Base-by-base conservation (phyloP, 2,888 invertebrate genomes). In the Orgyia antiqua region DNA sequence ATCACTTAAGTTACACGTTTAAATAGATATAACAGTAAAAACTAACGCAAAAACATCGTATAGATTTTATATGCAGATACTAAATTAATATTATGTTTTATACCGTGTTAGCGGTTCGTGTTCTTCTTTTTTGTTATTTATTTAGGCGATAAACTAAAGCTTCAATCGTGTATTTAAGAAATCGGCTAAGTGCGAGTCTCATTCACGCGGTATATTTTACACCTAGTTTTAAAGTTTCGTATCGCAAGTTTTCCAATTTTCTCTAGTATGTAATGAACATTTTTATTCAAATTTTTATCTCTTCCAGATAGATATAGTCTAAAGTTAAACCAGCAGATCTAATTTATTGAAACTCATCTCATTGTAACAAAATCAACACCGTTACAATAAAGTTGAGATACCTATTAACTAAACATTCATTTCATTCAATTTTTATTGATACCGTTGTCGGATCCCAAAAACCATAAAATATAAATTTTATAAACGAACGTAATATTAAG, bases 381-480 rank as follows among this genome's bases (percentile, higher is more conserved):
- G 10, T 23, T 13, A 32, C 23, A 27, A 33, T 33, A 33, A 28
- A 29, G 32, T 36, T 33, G 28, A 42, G 36, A 36, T n/a, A n/a
- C n/a, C n/a, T n/a, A n/a, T n/a, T 37, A 49, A 31, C 31, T 10
- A 15, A 25, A 25, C 29, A 5, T 18, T 39, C 30, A 33, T 40
- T 39, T 30, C 33, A 42, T 42, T 44, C 37, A 33, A 42, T 44
- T 47, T 41, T 41, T 36, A 45, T 39, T 42, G 50, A 43, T 48
- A 49, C 47, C 39, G 51, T 60, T 50, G 50, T 60, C 50, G 32
- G 53, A 49, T 40, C 36, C 45, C 42, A 47, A 54, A 24, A 56
- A 45, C 39, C 45, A 54, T 60, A 54, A 52, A 63, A 62, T 55
- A 61, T 58, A 56, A 54, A 58, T 59, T 58, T 61, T 54, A 58